Evolutionary conservation across 2,113 vertebrate species (phyloP).

Genomic region (Lepisosteus oculatus): DNA sequence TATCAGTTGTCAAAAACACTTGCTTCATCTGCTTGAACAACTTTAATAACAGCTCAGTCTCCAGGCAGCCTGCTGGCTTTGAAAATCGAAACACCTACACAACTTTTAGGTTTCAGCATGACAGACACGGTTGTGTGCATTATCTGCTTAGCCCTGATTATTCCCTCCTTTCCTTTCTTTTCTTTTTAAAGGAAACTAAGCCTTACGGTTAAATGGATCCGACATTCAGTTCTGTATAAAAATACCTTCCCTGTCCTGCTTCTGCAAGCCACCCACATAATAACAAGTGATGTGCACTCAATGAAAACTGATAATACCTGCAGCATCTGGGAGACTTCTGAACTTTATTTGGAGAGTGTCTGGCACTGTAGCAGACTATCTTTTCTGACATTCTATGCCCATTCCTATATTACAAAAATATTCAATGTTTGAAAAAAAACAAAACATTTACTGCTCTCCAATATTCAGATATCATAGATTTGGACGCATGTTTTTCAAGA

Average conservation of each 20-base stretch:
- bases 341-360: too few species aligned
- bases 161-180: background rate
- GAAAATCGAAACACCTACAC: conserved; percentile 12
- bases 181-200: conserved; percentile 9
- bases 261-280: conserved; percentile 6
- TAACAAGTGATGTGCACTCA: background rate
- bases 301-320: background rate
- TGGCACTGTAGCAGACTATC: too few species aligned
- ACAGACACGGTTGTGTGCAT: conserved; percentile 25
- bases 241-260: background rate
- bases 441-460: too few species aligned
- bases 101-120: conserved; percentile 10
- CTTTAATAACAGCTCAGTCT: conserved; percentile 10
- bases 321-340: too few species aligned
- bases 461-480: too few species aligned
- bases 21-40: conserved; percentile 24
- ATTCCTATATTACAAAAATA: too few species aligned
- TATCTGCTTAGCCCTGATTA: background rate
- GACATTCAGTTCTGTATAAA: background rate
- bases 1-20: conserved; percentile 17
- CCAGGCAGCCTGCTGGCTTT: conserved; percentile 17
- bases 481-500: too few species aligned
- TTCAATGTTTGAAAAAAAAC: too few species aligned
- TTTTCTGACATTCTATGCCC: too few species aligned
- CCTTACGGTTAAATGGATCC: background rate